phyloP scores from a whole-genome alignment of 2,888 invertebrate species.

The Drosophila paranaensis region DNA sequence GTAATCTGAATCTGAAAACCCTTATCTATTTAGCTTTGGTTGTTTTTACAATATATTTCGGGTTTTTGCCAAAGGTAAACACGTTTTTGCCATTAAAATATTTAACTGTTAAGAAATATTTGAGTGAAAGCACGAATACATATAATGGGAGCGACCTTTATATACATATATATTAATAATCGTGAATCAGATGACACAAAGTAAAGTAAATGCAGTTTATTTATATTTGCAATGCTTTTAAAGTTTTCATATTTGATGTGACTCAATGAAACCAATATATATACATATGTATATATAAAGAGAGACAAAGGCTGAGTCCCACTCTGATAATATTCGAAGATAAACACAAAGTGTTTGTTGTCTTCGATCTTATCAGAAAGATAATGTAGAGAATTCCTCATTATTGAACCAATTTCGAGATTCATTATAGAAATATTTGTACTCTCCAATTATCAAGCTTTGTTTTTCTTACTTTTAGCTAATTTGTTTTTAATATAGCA shows the following conservation, averaged over 20 bases:
- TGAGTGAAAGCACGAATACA: conserved; percentile 8
- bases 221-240: conserved; percentile 27
- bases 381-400: neutral
- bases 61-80: neutral
- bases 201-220: conserved; percentile 11
- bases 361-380: neutral
- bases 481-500: conserved; percentile 7
- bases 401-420: neutral
- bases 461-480: neutral
- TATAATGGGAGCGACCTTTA: conserved; percentile 1
- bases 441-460: neutral
- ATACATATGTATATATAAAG: neutral
- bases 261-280: conserved; percentile 7
- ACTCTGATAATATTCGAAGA: conserved; percentile 1
- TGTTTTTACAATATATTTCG: neutral
- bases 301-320: neutral
- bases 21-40: neutral
- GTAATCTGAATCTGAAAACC: too few species aligned
- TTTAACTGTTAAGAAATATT: conserved; percentile 5
- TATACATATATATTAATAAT: neutral
- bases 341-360: neutral
- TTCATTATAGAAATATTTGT: neutral
- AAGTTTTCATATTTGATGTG: neutral
- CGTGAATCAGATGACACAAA: conserved; percentile 15
- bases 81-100: conserved; percentile 24